These are phyloP conservation scores for Lottia gigantea DNA, from an alignment of 2,888 invertebrate genomes.

Conservation along the genomic window DNA sequence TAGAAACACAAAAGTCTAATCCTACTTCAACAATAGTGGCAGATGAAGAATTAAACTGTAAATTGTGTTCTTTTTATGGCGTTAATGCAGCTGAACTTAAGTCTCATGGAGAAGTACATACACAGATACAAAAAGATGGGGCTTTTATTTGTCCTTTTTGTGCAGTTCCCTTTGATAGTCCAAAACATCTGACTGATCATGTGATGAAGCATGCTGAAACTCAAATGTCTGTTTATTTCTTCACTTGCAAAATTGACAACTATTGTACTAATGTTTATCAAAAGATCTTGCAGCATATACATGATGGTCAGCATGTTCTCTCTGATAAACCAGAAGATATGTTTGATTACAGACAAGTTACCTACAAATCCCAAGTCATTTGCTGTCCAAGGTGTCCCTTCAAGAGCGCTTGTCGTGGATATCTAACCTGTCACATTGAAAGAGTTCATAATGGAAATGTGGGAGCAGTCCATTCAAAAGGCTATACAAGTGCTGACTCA, in stretches of 20 bases:
- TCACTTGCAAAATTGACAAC: neutral
- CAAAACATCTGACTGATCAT: neutral
- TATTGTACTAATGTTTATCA: slow-evolving; percentile 5
- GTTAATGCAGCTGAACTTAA: neutral
- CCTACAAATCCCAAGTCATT: neutral
- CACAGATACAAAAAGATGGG: neutral
- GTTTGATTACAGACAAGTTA: neutral
- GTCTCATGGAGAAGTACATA: neutral
- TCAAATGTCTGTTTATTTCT: neutral
- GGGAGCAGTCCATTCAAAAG: too few species aligned
- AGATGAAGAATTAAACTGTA: neutral
- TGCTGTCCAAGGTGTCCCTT: neutral
- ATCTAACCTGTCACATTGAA: neutral
- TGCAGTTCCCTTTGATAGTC: neutral
- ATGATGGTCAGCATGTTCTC: neutral
- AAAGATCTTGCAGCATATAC: neutral
- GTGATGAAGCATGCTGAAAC: neutral
- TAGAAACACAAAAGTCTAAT: neutral
- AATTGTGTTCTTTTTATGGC: neutral
- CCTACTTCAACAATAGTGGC: neutral
- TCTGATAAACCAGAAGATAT: neutral
- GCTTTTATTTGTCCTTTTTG: neutral
- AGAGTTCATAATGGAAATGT: neutral
- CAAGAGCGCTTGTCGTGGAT: neutral
- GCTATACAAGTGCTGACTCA: too few species aligned